Conservation (phyloP, 2,888 invertebrate species). For the Xestia xanthographa region DNA sequence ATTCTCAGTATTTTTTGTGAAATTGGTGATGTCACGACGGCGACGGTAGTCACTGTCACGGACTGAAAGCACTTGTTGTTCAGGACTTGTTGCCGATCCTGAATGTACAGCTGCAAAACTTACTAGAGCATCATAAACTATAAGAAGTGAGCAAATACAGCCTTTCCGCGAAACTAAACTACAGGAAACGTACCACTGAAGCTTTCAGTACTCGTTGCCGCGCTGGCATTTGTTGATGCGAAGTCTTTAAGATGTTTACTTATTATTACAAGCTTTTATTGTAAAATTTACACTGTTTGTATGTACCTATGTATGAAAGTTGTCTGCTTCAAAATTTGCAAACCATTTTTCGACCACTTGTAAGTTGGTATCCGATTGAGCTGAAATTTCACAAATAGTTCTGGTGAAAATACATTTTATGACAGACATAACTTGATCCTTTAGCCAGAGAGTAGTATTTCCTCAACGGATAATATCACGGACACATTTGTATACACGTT, state of each 20-base stretch:
- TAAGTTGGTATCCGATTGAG: no score
- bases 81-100: not conserved
- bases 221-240: not conserved
- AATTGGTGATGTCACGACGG: not conserved
- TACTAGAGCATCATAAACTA: slow-evolving; percentile 6
- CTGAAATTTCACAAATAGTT: no score
- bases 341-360: no score
- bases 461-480: no score
- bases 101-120: not conserved
- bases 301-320: no score
- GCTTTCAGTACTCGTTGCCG: not conserved
- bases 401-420: no score
- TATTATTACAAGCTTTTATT: no score
- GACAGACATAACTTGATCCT: no score
- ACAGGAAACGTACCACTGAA: not conserved
- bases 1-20: not conserved
- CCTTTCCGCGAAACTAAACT: not conserved
- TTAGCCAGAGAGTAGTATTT: no score
- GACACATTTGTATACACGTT: no score
- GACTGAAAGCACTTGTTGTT: not conserved
- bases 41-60: not conserved
- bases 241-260: not conserved
- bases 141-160: not conserved
- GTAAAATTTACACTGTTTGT: no score
- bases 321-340: no score